Percentiles rank a stretch among this genome's conserved stretches.
These are phyloP conservation scores for Diabrotica balteata DNA, from an alignment of 2,888 invertebrate species.

Conservation along the genomic window DNA sequence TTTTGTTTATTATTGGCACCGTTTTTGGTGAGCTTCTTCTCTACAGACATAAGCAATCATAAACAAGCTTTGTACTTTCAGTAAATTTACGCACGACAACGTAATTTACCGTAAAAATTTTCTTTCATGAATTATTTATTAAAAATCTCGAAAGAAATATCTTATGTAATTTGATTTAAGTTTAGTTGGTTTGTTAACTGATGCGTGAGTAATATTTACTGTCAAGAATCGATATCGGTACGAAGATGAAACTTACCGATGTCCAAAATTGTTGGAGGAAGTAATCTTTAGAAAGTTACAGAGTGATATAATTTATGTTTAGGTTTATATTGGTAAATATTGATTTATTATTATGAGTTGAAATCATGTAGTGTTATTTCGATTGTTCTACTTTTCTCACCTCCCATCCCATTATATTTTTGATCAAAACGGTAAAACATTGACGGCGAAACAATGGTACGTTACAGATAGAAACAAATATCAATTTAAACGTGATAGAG, in stretches of 20 bases:
- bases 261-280: neutral
- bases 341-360: no score
- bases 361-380: no score
- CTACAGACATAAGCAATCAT: neutral
- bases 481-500: no score
- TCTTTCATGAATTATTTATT: conserved; percentile 17
- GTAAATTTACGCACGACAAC: conserved; percentile 1
- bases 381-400: no score
- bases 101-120: conserved; percentile 10
- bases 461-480: no score
- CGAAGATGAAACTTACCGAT: neutral
- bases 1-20: conserved; percentile 2
- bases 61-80: conserved; percentile 1
- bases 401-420: no score
- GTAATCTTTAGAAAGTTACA: neutral
- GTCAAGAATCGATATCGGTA: neutral
- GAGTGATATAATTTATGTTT: neutral
- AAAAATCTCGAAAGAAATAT: conserved; percentile 13
- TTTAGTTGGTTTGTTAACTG: conserved; percentile 5
- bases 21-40: conserved; percentile 1
- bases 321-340: no score
- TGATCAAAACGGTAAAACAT: no score
- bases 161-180: conserved; percentile 14
- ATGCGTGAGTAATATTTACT: conserved; percentile 16
- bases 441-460: no score